phyloP scores from a whole-genome alignment of 2,888 invertebrate genomes.

The Spatulosminthurus flaviceps region DNA sequence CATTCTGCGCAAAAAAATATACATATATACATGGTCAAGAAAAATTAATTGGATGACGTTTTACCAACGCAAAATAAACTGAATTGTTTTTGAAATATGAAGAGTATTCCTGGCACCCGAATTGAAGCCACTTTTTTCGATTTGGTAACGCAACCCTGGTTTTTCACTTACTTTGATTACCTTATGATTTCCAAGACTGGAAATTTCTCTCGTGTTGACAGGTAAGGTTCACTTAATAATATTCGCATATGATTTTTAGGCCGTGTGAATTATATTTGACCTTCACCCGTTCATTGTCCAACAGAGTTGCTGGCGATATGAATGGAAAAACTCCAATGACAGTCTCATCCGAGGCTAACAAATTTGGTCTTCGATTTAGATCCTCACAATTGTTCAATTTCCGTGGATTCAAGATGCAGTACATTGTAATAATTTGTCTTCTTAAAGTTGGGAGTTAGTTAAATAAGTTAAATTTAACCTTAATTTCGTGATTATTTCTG shows the following conservation, averaged over 20 bases:
- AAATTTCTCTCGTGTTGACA: conserved; percentile 58
- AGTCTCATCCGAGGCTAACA: conserved; percentile 57
- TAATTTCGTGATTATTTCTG: not conserved
- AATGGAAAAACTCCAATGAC: conserved; percentile 62
- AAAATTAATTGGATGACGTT: not conserved
- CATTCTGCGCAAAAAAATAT: not conserved
- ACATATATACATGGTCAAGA: not conserved
- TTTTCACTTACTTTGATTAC: conserved; percentile 63
- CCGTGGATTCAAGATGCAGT: conserved; percentile 62
- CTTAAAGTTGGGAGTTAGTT: too few relatives aligned
- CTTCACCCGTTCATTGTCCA: too few relatives aligned
- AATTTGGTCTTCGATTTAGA: conserved; percentile 60
- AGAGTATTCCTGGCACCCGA: conserved; percentile 55
- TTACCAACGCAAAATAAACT: too few relatives aligned
- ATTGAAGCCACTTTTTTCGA: conserved; percentile 63
- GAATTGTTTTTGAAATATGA: not conserved
- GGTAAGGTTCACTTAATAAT: conserved; percentile 45
- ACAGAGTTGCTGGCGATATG: conserved; percentile 62
- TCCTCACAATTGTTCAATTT: conserved; percentile 62
- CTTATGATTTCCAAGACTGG: conserved; percentile 60
- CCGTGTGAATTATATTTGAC: too few relatives aligned
- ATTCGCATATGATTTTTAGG: not conserved
- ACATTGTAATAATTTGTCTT: conserved; percentile 61
- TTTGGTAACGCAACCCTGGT: conserved; percentile 62
- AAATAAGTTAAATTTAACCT: too few relatives aligned